Base-by-base conservation (phyloP, 2,113 vertebrate genomes). In the Numenius arquata region DNA sequence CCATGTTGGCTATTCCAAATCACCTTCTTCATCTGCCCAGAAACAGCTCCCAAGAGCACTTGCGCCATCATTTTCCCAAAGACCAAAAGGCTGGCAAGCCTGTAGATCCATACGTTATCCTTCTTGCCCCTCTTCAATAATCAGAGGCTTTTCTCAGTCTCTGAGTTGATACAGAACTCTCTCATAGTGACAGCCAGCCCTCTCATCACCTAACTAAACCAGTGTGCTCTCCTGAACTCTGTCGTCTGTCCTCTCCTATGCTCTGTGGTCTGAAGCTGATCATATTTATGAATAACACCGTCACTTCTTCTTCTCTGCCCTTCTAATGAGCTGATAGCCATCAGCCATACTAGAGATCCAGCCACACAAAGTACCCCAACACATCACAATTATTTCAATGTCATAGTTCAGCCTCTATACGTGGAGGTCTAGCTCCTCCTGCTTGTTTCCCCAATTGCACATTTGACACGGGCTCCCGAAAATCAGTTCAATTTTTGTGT, bases 261-360 rank as follows among this genome's bases (percentile, higher is more conserved):
- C 27, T 61, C 18, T 5, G 2, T 36, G 32, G 26, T 47, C 41
- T 78, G 45, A 53, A 70, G 45, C 34, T 75, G 50, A 23, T 87
- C 1, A 0, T n/a, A 85, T 77, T 43, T 5, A 65, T 8, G 26
- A 72, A 63, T 0, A 0, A 53, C 56, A 48, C 41, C 7, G 15
- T 67, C 30, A 53, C 21, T 25, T 56, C 34, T 32, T 76, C 45
- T 50, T 67, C 50, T 56, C 27, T 17, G 50, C 21, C 66, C 78
- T 88, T 59, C 30, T 36, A 66, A 62, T 43, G 43, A 79, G 29
- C 15, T 50, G 29, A 29, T 66, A 59, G 41, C 20, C 20, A 76
- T 21, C 70, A 77, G 7, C 41, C 25, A 56, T 36, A 66, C 18
- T 26, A 61, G 17, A 71, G 17, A 61, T 25, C 6, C 20, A 85